Conservation (phyloP, 2,797 vertebrate species). For the Sebastes alutus region DNA sequence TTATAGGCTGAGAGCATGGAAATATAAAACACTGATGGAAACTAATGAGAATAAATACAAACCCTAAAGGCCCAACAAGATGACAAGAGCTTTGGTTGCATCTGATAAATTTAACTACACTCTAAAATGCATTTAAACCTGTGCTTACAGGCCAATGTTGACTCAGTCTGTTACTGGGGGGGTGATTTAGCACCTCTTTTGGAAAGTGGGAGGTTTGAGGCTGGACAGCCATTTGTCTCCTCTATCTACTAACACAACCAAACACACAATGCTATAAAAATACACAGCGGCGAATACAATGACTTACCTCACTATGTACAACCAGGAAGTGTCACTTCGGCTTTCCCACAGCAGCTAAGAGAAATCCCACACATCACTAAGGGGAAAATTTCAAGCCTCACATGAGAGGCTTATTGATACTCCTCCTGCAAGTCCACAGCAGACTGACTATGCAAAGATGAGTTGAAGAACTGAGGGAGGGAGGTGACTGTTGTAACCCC, state of each 20-base stretch:
- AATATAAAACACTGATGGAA: background rate
- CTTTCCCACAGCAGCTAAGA: background rate
- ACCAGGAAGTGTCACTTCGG: slow-evolving; percentile 18
- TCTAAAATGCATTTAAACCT: slow-evolving; percentile 11
- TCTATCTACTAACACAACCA: slow-evolving; percentile 14
- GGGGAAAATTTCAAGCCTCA: slow-evolving; percentile 36
- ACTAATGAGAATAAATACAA: background rate
- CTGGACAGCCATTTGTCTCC: slow-evolving; percentile 53
- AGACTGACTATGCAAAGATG: slow-evolving; percentile 69
- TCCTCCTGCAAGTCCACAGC: slow-evolving; percentile 62
- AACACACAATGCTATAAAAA: slow-evolving; percentile 8
- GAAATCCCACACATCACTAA: slow-evolving; percentile 33
- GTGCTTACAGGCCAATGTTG: slow-evolving; percentile 14
- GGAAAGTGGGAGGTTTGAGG: slow-evolving; percentile 26
- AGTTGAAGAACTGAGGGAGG: slow-evolving; percentile 65
- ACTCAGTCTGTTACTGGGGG: slow-evolving; percentile 6
- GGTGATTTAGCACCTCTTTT: slow-evolving; percentile 57
- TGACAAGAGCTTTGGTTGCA: slow-evolving; percentile 2
- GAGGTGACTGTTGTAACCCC: slow-evolving; percentile 50
- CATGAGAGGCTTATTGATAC: slow-evolving; percentile 43
- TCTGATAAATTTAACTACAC: background rate
- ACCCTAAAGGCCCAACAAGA: background rate
- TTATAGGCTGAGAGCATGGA: background rate
- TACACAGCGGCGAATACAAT: slow-evolving; percentile 7
- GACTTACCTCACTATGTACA: slow-evolving; percentile 52